Evolutionary conservation across 2,113 vertebrate genomes (phyloP), one percentile per base, ranked within the genome.

Genomic region (Nothoprocta pentlandii): DNA sequence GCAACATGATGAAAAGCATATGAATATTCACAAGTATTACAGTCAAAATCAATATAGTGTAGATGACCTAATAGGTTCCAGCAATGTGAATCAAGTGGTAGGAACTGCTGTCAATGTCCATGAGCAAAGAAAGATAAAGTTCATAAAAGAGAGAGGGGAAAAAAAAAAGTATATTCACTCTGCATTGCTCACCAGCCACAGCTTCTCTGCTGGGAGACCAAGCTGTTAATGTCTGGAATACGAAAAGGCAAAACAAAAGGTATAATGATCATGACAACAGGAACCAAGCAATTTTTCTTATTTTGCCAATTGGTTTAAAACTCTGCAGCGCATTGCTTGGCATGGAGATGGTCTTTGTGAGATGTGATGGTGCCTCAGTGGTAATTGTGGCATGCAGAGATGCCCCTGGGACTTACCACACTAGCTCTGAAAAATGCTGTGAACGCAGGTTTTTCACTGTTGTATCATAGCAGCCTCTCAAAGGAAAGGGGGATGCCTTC

Each of bases 1-100:
- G 83, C 71, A 83, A 44, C 0, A 2, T 87, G 54, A 74, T 59
- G 63, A 54, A 67, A 66, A 70, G 36, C 59, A 53, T 39, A 30
- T 74, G 75, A 74, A 59, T 90, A 92, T 94, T 92, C 81, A 74
- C 67, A 87, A 71, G 36, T 64, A 77, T 74, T 94, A 83, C 74
- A 80, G 46, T 90, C 9, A 90, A 75, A 90, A 79, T 69, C 81
- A 89, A 80, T 71, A 78, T 20, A n/a, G 44, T 41, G 10, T 3
- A 6, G 26, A 28, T 54, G 30, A 61, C 63, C 42, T 67, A 74
- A 91, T 21, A 87, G 41, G 36, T 85, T 95, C 59, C 44, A 83
- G 51, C n/a, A 87, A 32, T 32, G 46, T 67, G 68, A 70, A 34
- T 47, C 20, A 39, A 64, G 47, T 54, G 56, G 51, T 28, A 61